phyloP scores from a whole-genome alignment of 2,888 invertebrate species.

The Lucinisca nassula region DNA sequence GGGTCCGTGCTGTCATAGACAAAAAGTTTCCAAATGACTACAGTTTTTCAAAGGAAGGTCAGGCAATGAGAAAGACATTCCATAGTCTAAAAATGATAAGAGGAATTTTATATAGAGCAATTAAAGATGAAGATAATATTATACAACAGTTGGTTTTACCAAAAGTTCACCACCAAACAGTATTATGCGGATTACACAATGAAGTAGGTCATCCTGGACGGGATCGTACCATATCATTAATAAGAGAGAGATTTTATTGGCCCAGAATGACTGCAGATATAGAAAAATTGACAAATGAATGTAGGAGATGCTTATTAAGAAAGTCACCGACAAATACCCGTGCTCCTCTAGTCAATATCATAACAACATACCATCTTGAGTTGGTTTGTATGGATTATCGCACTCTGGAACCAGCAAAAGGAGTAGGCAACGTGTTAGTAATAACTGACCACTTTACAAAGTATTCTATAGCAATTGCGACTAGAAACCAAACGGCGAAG shows the following conservation, averaged over 20 bases:
- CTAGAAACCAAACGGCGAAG: slow-evolving; percentile 43
- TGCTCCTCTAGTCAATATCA: slow-evolving; percentile 27
- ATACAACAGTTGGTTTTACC: neutral
- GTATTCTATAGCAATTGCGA: slow-evolving; percentile 36
- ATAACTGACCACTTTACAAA: slow-evolving; percentile 40
- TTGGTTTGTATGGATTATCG: slow-evolving; percentile 30
- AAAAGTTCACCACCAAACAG: neutral
- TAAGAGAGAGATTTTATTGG: slow-evolving; percentile 37
- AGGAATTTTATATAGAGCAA: neutral
- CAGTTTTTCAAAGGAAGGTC: neutral
- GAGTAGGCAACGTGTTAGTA: slow-evolving; percentile 12
- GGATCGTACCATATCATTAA: slow-evolving; percentile 22
- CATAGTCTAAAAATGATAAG: slow-evolving; percentile 3
- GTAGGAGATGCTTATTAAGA: slow-evolving; percentile 29
- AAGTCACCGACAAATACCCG: slow-evolving; percentile 24
- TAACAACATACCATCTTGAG: slow-evolving; percentile 36
- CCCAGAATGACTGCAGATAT: slow-evolving; percentile 24
- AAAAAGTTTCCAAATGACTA: neutral
- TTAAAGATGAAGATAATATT: neutral
- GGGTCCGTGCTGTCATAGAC: neutral
- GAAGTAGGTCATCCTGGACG: slow-evolving; percentile 40
- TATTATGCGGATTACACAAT: neutral
- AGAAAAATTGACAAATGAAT: slow-evolving; percentile 13
- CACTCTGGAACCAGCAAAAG: neutral
- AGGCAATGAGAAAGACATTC: neutral